These are phyloP conservation scores for Huso huso DNA, from an alignment of 2,797 vertebrate genomes.

Conservation along the genomic window DNA sequence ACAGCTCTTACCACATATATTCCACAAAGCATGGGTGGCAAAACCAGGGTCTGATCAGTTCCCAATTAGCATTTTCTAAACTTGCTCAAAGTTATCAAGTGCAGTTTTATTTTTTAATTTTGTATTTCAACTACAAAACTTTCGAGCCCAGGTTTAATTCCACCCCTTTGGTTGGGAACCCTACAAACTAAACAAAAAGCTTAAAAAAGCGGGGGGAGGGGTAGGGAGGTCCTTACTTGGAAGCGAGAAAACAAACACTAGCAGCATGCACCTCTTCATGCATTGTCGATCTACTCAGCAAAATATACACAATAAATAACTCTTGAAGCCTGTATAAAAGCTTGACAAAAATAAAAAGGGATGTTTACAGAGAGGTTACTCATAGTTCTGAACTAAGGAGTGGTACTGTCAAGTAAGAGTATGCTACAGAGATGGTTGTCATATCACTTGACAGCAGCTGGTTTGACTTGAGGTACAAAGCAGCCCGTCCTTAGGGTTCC, in stretches of 20 bases:
- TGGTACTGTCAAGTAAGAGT: constrained; percentile 28
- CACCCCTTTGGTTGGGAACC: no score
- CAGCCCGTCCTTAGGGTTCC: constrained; percentile 77
- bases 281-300: constrained; percentile 48
- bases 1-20: constrained; percentile 38
- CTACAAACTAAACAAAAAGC: no score
- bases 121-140: no score
- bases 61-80: constrained; percentile 30
- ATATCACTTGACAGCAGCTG: constrained; percentile 96
- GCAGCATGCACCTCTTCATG: constrained; percentile 72
- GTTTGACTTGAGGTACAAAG: constrained; percentile 80
- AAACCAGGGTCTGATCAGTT: constrained; percentile 18
- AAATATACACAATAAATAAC: constrained; percentile 55
- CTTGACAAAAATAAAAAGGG: constrained; percentile 45
- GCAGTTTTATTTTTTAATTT: constrained; percentile 2
- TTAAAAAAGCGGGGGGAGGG: no score
- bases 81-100: constrained; percentile 49
- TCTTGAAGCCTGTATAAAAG: constrained; percentile 46
- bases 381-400: constrained; percentile 44
- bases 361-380: constrained; percentile 36
- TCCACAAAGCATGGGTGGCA: constrained; percentile 29
- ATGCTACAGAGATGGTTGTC: constrained; percentile 46
- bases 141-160: no score
- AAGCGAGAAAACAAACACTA: constrained; percentile 44
- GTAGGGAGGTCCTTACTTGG: no score